Base-by-base conservation (phyloP, 2,113 vertebrate genomes). In the Platysteira castanea region DNA sequence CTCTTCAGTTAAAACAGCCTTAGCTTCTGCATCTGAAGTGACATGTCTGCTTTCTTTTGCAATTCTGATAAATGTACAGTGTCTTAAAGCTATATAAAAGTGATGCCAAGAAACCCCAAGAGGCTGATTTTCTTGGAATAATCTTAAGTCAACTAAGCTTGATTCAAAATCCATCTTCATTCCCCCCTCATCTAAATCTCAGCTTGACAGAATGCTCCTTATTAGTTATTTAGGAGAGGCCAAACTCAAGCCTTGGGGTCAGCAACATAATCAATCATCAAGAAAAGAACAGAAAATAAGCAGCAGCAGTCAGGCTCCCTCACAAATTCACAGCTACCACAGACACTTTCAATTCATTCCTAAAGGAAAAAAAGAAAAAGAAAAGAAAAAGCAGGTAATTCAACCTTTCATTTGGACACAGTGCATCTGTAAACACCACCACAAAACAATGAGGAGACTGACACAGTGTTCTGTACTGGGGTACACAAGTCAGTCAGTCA, bases 151-250 rank as follows among this genome's bases (percentile, higher is more conserved):
- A 95, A 93, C 82, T 80, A 88, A 95, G 75, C 82, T 91, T 88
- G 74, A 91, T 94, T 95, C 94, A 93, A 94, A 96, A 96, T 93
- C 89, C 50, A 88, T 95, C 95, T 95, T 94, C 91, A 96, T 91
- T 94, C 19, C 18, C 6, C 10, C 59, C 57, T 91, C 96, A 96
- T 92, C 93, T 92, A 92, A 95, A 93, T 92, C 90, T 92, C 92
- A 92, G 77, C 84, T 91, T 94, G 94, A 97, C 92, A 96, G 84
- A 92, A 95, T 74, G 87, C 78, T 89, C 78, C 84, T 96, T 94
- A 93, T 89, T 94, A 85, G 90, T 94, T 92, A 92, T 82, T 96
- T 92, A 93, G 74, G 59, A 88, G 74, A 96, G 84, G 86, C 68
- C 86, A 93, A 79, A 90, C 76, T 89, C 92, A 92, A 87, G 92